phyloP scores from a whole-genome alignment of 2,888 invertebrate species.

The Boloria selene region DNA sequence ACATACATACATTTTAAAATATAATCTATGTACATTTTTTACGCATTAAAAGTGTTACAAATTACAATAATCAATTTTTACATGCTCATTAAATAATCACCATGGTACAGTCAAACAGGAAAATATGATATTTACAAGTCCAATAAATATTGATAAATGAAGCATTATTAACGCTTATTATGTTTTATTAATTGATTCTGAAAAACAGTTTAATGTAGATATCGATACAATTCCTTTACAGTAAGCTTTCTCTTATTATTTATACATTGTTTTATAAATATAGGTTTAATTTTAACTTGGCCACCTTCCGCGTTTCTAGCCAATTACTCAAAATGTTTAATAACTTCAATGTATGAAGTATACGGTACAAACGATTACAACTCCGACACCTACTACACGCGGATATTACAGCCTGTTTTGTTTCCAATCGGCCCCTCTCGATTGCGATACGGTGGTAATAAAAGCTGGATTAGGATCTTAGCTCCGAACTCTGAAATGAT shows the following conservation, averaged over 20 bases:
- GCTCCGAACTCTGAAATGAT: conserved; percentile 21
- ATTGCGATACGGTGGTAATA: conserved; percentile 32
- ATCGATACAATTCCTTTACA: too few relatives aligned
- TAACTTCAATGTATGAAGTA: conserved; percentile 24
- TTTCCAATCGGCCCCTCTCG: conserved; percentile 36
- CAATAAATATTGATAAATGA: too few relatives aligned
- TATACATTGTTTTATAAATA: conserved; percentile 9
- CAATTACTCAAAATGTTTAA: conserved; percentile 15
- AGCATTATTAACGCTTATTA: too few relatives aligned
- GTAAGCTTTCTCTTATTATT: conserved; percentile 14
- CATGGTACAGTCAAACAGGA: too few relatives aligned
- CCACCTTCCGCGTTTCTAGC: conserved; percentile 24
- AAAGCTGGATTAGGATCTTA: conserved; percentile 36
- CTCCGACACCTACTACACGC: conserved; percentile 29
- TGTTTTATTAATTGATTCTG: too few relatives aligned
- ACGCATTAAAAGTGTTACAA: too few relatives aligned
- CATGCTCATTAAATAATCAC: too few relatives aligned
- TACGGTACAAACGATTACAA: conserved; percentile 28
- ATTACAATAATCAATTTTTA: too few relatives aligned
- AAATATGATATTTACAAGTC: too few relatives aligned
- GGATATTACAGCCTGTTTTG: conserved; percentile 38
- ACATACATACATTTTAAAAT: too few relatives aligned
- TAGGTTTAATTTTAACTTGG: background rate
- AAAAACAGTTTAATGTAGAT: too few relatives aligned
- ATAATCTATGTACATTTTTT: too few relatives aligned